These are phyloP conservation scores for Pachyrhynchus sulphureomaculatus DNA, from an alignment of 1,140 invertebrate genomes.

Conservation along the genomic window DNA sequence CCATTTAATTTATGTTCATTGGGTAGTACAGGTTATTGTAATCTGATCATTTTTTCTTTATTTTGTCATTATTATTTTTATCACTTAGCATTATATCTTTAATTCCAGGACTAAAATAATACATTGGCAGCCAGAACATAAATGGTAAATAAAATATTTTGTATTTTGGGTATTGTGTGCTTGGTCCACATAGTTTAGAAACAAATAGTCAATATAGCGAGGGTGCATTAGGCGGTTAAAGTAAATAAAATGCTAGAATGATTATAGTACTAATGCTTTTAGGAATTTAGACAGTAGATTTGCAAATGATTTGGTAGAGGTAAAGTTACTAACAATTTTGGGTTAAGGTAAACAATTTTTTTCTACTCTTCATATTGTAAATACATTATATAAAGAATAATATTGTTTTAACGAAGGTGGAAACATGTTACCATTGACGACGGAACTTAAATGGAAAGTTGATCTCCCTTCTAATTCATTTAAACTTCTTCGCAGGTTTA, in stretches of 20 bases:
- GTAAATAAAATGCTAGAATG: background rate
- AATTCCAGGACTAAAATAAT: constrained; percentile 81
- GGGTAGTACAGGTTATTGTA: no score
- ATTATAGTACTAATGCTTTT: constrained; percentile 15
- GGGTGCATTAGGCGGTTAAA: background rate
- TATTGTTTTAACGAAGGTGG: no score
- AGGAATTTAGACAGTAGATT: background rate
- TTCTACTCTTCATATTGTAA: background rate
- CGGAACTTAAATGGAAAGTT: no score
- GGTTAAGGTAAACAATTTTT: no score
- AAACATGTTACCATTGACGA: no score
- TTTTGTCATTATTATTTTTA: no score
- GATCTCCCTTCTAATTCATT: no score
- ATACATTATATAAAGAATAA: no score
- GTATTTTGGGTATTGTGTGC: constrained; percentile 10
- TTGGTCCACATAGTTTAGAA: constrained; percentile 6
- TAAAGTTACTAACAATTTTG: no score
- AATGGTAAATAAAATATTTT: constrained; percentile 62
- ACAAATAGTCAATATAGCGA: background rate
- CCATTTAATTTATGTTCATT: no score
- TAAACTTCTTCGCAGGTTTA: no score
- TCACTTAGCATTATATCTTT: background rate
- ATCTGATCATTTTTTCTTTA: no score
- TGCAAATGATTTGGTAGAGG: background rate
- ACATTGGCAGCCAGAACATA: constrained; percentile 78